phyloP scores from a whole-genome alignment of 2,113 vertebrate genomes.

The Chroicocephalus ridibundus region DNA sequence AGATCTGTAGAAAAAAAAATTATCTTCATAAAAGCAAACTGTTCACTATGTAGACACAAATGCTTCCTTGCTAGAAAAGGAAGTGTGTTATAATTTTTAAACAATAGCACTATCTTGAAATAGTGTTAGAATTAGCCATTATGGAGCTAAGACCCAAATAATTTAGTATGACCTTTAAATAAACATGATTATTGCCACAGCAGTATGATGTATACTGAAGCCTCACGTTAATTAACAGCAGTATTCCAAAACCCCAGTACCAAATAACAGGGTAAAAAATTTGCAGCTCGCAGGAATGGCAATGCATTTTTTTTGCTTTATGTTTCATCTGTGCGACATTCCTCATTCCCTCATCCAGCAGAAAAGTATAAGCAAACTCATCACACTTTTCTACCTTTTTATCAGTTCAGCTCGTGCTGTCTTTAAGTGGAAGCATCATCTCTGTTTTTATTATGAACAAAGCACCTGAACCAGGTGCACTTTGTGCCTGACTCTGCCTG shows the following conservation, averaged over 20 bases:
- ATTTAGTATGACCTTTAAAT: neutral
- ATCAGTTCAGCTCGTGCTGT: neutral
- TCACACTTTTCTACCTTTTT: neutral
- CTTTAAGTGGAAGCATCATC: neutral
- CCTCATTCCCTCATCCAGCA: neutral
- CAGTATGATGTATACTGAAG: neutral
- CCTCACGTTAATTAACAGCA: neutral
- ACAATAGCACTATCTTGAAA: neutral
- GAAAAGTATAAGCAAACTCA: neutral
- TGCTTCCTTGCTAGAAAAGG: neutral
- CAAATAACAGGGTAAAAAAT: neutral
- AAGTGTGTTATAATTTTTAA: neutral
- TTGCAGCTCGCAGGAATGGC: rapidly evolving
- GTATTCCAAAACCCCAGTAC: neutral
- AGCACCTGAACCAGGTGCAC: neutral
- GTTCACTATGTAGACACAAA: neutral
- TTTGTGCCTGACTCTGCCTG: neutral
- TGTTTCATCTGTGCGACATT: neutral
- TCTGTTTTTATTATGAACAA: neutral
- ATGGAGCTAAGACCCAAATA: neutral
- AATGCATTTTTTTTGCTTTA: neutral
- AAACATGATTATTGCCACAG: neutral
- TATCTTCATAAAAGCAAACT: neutral
- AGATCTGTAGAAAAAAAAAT: neutral
- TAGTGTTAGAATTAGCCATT: neutral